A percentile compares a stretch with the other conserved stretches of the same genome.
These are phyloP conservation scores for Panopea generosa DNA, from an alignment of 2,888 invertebrate genomes.

Conservation along the genomic window DNA sequence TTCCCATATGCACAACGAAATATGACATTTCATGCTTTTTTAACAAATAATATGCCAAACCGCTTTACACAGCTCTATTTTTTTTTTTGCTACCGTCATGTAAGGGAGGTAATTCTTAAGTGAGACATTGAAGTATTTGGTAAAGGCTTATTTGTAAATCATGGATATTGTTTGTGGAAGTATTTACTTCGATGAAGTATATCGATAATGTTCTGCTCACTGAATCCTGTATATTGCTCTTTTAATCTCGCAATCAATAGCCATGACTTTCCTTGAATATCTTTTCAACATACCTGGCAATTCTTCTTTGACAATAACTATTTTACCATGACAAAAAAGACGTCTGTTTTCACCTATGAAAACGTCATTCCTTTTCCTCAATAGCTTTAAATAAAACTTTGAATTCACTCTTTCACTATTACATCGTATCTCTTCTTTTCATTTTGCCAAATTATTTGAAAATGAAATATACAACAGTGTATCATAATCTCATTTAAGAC, in stretches of 20 bases:
- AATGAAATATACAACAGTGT: background rate
- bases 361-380: slow-evolving; percentile 21
- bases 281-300: slow-evolving; percentile 17
- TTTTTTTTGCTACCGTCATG: too few species aligned
- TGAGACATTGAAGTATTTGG: background rate
- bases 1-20: too few species aligned
- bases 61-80: too few species aligned
- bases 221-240: slow-evolving; percentile 22
- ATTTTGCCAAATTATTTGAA: slow-evolving; percentile 16
- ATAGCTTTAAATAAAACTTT: slow-evolving; percentile 11
- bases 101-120: too few species aligned
- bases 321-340: slow-evolving; percentile 30
- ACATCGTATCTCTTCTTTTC: slow-evolving; percentile 6
- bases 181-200: slow-evolving; percentile 13
- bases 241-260: slow-evolving; percentile 25
- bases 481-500: too few species aligned
- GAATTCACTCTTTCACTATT: slow-evolving; percentile 17
- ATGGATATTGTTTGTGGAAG: slow-evolving; percentile 19
- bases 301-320: slow-evolving; percentile 17
- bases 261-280: slow-evolving; percentile 20
- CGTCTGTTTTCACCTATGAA: background rate
- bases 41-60: too few species aligned
- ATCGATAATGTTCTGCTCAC: slow-evolving; percentile 15
- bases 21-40: too few species aligned
- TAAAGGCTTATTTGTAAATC: slow-evolving; percentile 3